A percentile compares a stretch with the other conserved stretches of the same genome.
Evolutionary conservation across 1,140 invertebrate species (phyloP).

Genomic region (Microplitis mediator): DNA sequence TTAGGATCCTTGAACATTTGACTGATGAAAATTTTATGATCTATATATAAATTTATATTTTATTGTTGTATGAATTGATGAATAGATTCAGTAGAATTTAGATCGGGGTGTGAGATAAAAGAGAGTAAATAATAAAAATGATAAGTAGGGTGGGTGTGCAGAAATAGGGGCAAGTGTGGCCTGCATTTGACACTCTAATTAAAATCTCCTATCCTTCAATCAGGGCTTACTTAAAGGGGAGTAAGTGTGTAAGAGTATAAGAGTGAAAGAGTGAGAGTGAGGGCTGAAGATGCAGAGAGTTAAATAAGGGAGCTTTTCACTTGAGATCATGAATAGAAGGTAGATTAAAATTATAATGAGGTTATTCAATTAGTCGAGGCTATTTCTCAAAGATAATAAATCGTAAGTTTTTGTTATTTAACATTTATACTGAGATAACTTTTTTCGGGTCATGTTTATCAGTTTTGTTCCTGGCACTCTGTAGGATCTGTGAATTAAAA

Average conservation of each 20-base stretch:
- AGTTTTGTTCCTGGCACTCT: background rate
- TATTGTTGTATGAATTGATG: too few species aligned
- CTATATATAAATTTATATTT: too few species aligned
- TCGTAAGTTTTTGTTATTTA: background rate
- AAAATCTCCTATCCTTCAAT: conserved; percentile 13
- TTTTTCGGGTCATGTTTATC: background rate
- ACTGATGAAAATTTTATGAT: too few species aligned
- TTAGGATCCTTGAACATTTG: too few species aligned
- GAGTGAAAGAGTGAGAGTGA: background rate
- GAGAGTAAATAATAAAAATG: background rate
- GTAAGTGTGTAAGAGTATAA: background rate
- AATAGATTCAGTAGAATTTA: too few species aligned
- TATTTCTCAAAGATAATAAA: background rate
- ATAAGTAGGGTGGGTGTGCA: background rate
- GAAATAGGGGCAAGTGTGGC: background rate
- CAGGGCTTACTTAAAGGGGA: background rate
- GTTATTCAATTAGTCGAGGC: background rate
- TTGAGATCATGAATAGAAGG: background rate
- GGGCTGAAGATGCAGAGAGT: too few species aligned
- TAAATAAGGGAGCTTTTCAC: background rate
- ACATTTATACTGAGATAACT: background rate
- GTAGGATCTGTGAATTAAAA: background rate
- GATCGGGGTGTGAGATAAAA: too few species aligned
- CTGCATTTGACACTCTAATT: conserved; percentile 19
- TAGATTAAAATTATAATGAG: background rate